These are phyloP conservation scores for Lutjanus erythropterus DNA, from an alignment of 2,113 vertebrate genomes.

Conservation along the genomic window DNA sequence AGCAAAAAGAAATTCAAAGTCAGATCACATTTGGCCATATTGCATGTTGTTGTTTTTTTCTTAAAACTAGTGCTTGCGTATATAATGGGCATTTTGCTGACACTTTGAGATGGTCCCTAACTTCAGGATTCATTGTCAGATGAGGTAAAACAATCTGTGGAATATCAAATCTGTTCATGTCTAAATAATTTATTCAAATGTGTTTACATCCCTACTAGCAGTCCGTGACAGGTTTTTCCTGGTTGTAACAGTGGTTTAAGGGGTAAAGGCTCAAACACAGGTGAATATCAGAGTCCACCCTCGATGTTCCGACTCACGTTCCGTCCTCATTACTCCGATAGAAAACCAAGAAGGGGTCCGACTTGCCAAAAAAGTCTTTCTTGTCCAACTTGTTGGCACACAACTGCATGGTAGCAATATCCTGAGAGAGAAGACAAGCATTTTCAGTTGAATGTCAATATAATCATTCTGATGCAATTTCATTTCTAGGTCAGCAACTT, in stretches of 20 bases:
- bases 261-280: neutral
- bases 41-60: neutral
- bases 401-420: conserved; percentile 97
- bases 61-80: neutral
- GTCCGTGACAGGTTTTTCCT: neutral
- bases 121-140: neutral
- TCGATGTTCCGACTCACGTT: conserved; percentile 89
- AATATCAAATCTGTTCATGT: neutral
- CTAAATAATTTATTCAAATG: neutral
- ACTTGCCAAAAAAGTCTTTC: conserved; percentile 99
- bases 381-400: conserved; percentile 99
- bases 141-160: neutral
- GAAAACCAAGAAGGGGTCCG: conserved; percentile 97
- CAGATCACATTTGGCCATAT: neutral
- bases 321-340: conserved; percentile 98
- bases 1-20: too few relatives aligned
- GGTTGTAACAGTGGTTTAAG: neutral
- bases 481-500: conserved; percentile 29
- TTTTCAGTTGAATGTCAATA: conserved; percentile 6
- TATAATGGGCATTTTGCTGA: neutral
- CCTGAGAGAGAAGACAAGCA: conserved; percentile 81
- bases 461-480: conserved; percentile 38
- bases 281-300: neutral
- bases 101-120: neutral
- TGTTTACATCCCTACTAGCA: neutral